Evolutionary conservation across 2,888 invertebrate genomes (phyloP).

Genomic region (Teinopalpus imperialis): DNA sequence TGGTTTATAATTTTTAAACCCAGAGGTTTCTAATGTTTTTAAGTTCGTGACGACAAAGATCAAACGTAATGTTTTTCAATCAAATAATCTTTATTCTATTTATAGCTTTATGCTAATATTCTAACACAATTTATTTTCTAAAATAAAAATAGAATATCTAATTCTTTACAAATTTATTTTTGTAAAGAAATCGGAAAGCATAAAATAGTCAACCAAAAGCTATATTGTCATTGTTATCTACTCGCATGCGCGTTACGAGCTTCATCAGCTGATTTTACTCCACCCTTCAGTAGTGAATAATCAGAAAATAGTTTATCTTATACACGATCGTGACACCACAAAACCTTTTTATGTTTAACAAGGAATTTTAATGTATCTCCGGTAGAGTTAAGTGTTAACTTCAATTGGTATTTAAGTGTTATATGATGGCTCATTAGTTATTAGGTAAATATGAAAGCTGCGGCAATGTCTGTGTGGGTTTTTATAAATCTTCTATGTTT

Average conservation of each 20-base stretch:
- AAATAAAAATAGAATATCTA: too few species aligned
- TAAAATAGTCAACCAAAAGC: too few species aligned
- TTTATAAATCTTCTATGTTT: slow-evolving; percentile 87
- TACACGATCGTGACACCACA: slow-evolving; percentile 32
- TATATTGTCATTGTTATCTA: slow-evolving; percentile 28
- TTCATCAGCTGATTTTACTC: slow-evolving; percentile 56
- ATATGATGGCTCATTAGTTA: slow-evolving; percentile 7
- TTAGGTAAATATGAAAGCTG: slow-evolving; percentile 78
- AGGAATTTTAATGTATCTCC: background rate
- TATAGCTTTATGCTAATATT: too few species aligned
- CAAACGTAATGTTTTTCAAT: too few species aligned
- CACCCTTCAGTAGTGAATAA: slow-evolving; percentile 38
- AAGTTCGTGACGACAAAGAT: too few species aligned
- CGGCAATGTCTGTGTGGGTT: slow-evolving; percentile 86
- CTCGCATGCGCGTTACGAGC: slow-evolving; percentile 53
- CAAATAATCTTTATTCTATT: too few species aligned
- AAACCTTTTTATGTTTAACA: slow-evolving; percentile 12
- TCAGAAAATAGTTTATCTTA: slow-evolving; percentile 19
- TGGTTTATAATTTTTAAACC: too few species aligned
- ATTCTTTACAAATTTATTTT: too few species aligned
- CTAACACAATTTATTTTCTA: too few species aligned
- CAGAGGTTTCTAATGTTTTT: too few species aligned
- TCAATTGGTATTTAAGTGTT: background rate
- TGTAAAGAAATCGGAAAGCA: background rate
- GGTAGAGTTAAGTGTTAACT: slow-evolving; percentile 1